These are phyloP conservation scores for Drosophila nr. fundita DNA, from an alignment of 2,888 invertebrate species.

Conservation along the genomic window DNA sequence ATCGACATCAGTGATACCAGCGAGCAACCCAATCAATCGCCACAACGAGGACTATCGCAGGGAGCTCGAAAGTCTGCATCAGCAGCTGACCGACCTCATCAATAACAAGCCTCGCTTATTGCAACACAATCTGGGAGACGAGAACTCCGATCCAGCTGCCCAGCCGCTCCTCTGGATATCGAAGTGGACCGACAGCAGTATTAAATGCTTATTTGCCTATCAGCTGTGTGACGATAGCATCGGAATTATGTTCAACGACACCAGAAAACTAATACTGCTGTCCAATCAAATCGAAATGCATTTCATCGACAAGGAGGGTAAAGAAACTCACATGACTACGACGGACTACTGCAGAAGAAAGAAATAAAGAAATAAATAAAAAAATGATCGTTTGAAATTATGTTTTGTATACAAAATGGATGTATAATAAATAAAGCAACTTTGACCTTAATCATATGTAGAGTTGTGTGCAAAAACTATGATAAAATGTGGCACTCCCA, in stretches of 20 bases:
- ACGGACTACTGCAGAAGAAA: slow-evolving; percentile 89
- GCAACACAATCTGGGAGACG: slow-evolving; percentile 88
- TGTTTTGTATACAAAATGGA: too few relatives aligned
- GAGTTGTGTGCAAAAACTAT: too few relatives aligned
- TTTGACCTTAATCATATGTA: too few relatives aligned
- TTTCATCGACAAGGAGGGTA: slow-evolving; percentile 96
- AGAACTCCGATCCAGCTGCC: slow-evolving; percentile 97
- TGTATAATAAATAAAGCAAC: too few relatives aligned
- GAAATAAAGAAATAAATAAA: too few relatives aligned
- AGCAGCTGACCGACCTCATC: slow-evolving; percentile 82
- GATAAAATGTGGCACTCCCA: too few relatives aligned
- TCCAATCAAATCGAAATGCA: slow-evolving; percentile 97
- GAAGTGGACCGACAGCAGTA: slow-evolving; percentile 99
- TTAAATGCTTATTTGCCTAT: slow-evolving; percentile 99
- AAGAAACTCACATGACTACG: slow-evolving; percentile 95
- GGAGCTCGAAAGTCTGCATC: slow-evolving; percentile 39
- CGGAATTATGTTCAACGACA: slow-evolving; percentile 99
- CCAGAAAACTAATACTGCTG: slow-evolving; percentile 96
- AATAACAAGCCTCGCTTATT: slow-evolving; percentile 85
- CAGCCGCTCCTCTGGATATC: slow-evolving; percentile 99
- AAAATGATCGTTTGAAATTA: too few relatives aligned
- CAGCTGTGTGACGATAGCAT: slow-evolving; percentile 99
- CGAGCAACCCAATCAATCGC: slow-evolving; percentile 72
- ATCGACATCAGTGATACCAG: slow-evolving; percentile 84
- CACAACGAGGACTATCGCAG: slow-evolving; percentile 51